These are phyloP conservation scores for Neomorphus geoffroyi DNA, from an alignment of 2,797 vertebrate species.

Conservation along the genomic window DNA sequence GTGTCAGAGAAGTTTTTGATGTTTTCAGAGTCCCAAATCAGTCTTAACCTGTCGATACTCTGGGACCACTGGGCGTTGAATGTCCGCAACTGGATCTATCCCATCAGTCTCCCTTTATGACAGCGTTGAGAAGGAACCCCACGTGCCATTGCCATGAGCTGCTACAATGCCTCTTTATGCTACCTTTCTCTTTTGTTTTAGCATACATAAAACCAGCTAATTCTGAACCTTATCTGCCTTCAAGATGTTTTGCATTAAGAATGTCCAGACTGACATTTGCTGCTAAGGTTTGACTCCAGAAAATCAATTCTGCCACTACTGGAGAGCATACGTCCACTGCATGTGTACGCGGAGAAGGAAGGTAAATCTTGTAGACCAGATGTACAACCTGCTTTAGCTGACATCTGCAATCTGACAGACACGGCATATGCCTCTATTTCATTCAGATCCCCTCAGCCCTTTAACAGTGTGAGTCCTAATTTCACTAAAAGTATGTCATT, in stretches of 20 bases:
- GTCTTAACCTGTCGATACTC: not conserved
- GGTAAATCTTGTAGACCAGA: not conserved
- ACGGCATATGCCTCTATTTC: slow-evolving; percentile 57
- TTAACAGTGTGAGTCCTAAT: slow-evolving; percentile 86
- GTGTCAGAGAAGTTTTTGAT: not conserved
- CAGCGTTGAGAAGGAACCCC: not conserved
- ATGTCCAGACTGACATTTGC: not conserved
- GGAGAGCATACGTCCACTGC: not conserved
- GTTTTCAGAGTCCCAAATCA: not conserved
- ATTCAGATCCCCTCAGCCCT: slow-evolving; percentile 61
- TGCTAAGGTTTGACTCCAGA: not conserved
- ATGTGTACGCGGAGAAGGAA: not conserved
- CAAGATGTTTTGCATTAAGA: not conserved
- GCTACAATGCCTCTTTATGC: not conserved
- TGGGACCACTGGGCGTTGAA: not conserved
- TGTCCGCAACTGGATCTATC: not conserved
- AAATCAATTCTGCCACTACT: not conserved
- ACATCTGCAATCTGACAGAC: not conserved
- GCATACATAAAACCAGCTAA: not conserved
- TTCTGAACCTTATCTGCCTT: not conserved
- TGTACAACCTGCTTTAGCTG: not conserved
- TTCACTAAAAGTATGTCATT: slow-evolving; percentile 90
- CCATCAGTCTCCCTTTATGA: not conserved
- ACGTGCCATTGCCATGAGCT: not conserved
- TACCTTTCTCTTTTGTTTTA: not conserved